Base-by-base conservation (phyloP, 1,140 invertebrate species). In the Andricus grossulariae region DNA sequence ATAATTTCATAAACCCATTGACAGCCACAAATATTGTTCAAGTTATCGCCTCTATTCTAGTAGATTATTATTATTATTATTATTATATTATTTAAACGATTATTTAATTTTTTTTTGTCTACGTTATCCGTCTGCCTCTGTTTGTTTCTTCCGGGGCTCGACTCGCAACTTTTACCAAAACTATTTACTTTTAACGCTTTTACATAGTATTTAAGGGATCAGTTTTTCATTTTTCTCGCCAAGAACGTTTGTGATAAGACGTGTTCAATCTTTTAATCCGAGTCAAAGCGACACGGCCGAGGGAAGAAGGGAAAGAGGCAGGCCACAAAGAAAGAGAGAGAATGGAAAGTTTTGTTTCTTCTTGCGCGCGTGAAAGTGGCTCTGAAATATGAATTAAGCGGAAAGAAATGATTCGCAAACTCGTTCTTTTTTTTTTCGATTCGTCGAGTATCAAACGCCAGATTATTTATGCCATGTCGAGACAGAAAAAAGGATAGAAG, bases 11-110 rank as follows among this genome's bases (percentile, higher is more conserved):
- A 66, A 3, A 16, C 73, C 71, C 39, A 57, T 52, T 54, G 57
- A 80, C 60, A 4, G 72, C 74, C 50, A 18, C 60, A 77, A 66
- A 39, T 71, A 73, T 73, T 75, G 71, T 81, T 79, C 32, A 21
- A 52, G 73, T 75, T 73, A 51, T 75, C 70, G 45, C 39, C 70
- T 74, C 78, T 73, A 72, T 45, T 39, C 54, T 52, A 60, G 25
- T 66, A 66, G 60, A 66, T 66, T 70, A 45, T 73, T 74, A 66
- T 60, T 66, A 75, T 66, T 70, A 75, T 66, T 66, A 66, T 66
- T 45, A 45, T 66, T 66, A 66, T 66, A 66, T 66, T 66, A 66
- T 66, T 66, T 66, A 66, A 45, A 45, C 39, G 10, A 66, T 66
- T 66, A 66, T 66, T 66, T 66, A 66, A 66, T 45, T 66, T 66